A percentile compares a stretch with the other conserved stretches of the same genome.
Conservation (phyloP, 2,797 vertebrate genomes). For the Pangasius macronema region DNA sequence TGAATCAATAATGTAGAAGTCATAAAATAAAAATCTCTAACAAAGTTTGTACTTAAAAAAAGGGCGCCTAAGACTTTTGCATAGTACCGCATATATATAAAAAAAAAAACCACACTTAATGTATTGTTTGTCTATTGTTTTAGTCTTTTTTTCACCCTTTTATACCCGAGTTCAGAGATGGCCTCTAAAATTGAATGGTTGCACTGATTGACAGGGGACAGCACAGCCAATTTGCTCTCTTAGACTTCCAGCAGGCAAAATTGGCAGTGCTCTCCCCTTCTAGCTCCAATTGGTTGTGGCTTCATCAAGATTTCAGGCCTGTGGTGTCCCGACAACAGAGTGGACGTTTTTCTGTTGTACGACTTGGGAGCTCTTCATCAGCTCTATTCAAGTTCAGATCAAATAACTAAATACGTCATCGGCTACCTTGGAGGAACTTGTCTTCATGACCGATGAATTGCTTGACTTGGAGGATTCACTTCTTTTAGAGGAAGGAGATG, state of each 20-base stretch:
- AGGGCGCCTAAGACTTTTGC: too few relatives aligned
- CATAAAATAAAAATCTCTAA: too few relatives aligned
- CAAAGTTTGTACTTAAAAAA: too few relatives aligned
- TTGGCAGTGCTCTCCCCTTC: not conserved
- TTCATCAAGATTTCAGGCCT: not conserved
- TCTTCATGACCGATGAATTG: slow-evolving; percentile 26
- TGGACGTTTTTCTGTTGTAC: too few relatives aligned
- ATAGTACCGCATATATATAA: too few relatives aligned
- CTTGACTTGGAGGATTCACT: slow-evolving; percentile 46
- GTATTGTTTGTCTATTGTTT: too few relatives aligned
- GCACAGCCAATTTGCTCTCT: not conserved
- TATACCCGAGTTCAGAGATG: too few relatives aligned
- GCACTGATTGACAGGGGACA: not conserved
- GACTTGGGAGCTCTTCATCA: not conserved
- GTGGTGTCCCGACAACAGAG: not conserved
- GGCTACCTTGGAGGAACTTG: slow-evolving; percentile 40
- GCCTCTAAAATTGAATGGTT: not conserved
- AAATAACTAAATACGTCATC: not conserved
- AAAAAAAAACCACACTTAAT: too few relatives aligned
- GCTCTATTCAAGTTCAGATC: not conserved
- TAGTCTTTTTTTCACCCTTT: too few relatives aligned
- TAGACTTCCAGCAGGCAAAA: not conserved
- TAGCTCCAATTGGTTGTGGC: not conserved
- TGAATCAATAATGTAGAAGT: too few relatives aligned
- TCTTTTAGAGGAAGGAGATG: slow-evolving; percentile 46